These are phyloP conservation scores for Hololepta plana DNA, from an alignment of 2,888 invertebrate genomes.

Conservation along the genomic window DNA sequence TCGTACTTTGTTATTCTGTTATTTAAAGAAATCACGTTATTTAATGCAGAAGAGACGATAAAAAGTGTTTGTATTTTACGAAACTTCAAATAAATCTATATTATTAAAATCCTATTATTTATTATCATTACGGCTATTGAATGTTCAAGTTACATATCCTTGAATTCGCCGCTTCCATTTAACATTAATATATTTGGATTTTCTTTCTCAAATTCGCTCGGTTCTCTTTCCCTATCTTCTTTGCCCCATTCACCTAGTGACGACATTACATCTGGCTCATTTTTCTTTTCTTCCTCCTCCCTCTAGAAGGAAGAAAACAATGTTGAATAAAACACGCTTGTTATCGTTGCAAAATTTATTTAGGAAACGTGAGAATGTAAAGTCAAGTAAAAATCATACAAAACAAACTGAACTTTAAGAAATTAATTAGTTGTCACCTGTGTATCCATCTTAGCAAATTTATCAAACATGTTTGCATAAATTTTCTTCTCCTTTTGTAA, in stretches of 20 bases:
- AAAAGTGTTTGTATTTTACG: too few relatives aligned
- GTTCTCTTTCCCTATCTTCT: conserved; percentile 48
- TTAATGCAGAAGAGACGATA: too few relatives aligned
- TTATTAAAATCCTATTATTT: too few relatives aligned
- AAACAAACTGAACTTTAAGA: conserved; percentile 3
- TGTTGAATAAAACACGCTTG: conserved; percentile 2
- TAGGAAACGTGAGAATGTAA: not conserved
- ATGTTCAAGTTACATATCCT: conserved; percentile 51
- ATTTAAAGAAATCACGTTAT: too few relatives aligned
- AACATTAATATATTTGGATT: conserved; percentile 62
- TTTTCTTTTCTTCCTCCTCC: conserved; percentile 49
- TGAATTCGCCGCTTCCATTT: conserved; percentile 54
- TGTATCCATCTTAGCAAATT: conserved; percentile 65
- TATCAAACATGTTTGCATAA: conserved; percentile 91
- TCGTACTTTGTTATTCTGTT: too few relatives aligned
- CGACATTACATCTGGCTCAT: conserved; percentile 55
- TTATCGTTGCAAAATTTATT: not conserved
- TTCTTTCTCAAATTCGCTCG: conserved; percentile 59
- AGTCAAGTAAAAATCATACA: not conserved
- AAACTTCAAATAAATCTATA: too few relatives aligned
- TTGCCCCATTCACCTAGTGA: conserved; percentile 56
- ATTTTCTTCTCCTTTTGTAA: conserved; percentile 66
- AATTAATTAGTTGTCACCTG: conserved; percentile 33
- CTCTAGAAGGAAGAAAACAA: conserved; percentile 30
- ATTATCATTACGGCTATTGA: too few relatives aligned